Base-by-base conservation (phyloP, 2,797 vertebrate genomes). In the Danio jaintianensis region DNA sequence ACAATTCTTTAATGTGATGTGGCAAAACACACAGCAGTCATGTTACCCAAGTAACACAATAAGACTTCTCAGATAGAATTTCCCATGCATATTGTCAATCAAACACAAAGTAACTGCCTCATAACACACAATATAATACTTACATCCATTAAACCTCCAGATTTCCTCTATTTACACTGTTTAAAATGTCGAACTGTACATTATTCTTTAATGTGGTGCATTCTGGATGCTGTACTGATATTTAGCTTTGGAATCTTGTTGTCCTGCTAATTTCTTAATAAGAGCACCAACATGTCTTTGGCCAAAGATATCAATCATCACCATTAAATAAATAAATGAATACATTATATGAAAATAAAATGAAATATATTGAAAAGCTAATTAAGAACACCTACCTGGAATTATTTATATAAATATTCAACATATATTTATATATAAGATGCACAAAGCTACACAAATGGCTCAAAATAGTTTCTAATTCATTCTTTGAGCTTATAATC, bases 81-180 rank as follows among this genome's bases (percentile, higher is more conserved):
- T 52, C 55, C 75, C 82, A 83, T 85, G 84, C 84, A 83, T 58
- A 62, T 67, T 71, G 7, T 42, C 73, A 50, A 56, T 75, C 43
- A 69, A 53, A 18, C 53, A 71, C n/a, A 47, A 71, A 72, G 66
- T 42, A 58, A 22, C 62, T 5, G 12, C 15, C 15, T 73, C 22
- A 72, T 22, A 68, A 82, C 68, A 80, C 22, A 79, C 47, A 68
- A 42, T 73, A 74, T 40, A 75, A 75, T 55, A 79, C 58, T 20
- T 81, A 43, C 48, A 79, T 50, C 66, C 52, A 78, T 64, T 77
- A 50, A 38, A 20, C 67, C 64, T 50, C 40, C 50, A n/a, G 16
- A 45, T 72, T 80, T 29, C 55, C 47, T 74, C 61, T 84, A 84
- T 86, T 75, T 86, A 86, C 78, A 83, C 45, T 29, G 20, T 73